Base-by-base conservation (phyloP, 23 tunicate species). In the Phallusia fumigata region DNA sequence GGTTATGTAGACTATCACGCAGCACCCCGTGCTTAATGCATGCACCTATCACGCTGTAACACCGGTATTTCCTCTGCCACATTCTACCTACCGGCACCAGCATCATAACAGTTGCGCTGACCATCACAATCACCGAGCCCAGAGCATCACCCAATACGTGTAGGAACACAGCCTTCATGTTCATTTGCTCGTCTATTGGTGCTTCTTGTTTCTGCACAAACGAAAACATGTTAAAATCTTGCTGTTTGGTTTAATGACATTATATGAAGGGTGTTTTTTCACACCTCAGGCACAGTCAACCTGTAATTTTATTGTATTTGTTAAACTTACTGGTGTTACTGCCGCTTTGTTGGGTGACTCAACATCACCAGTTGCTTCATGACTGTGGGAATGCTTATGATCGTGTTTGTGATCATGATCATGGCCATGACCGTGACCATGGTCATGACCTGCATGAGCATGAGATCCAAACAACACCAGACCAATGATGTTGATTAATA, bases 101-200 rank as follows among this genome's bases (percentile, higher is more conserved):
- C 73, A 77, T 69, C 24, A 89, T 76, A 0, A 94, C 81, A 18
- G 84, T 34, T 10, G 98, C 98, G 49, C 90, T 90, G 76, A 91
- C 81, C 85, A 91, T 87, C 26, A 96, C 99, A 32, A 96, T 86
- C n/a, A 96, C 96, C 0, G 99, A 96, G 31, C 99, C 99, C 31
- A 96, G 82, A 12, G 92, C 92, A 73, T 96, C 99, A 3, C 99
- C 99, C 40, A 91, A 81, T 52, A 96, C 99, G 69, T 96, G 99
- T 21, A 96, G 87, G 53, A 96, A 96, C 0, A 96, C 96, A 5
- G 96, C 99, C 53, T 65, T 81, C 96, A 96, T 91, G 78, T 96
- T 96, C 85, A 96, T 80, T 36, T 90, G 91, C 26, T 82, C 91
- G 13, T 92, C 87, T 16, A 58, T 24, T 8, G 69, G 13, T 6